Base-by-base conservation (phyloP, 1,140 invertebrate genomes). In the Anastrepha obliqua region DNA sequence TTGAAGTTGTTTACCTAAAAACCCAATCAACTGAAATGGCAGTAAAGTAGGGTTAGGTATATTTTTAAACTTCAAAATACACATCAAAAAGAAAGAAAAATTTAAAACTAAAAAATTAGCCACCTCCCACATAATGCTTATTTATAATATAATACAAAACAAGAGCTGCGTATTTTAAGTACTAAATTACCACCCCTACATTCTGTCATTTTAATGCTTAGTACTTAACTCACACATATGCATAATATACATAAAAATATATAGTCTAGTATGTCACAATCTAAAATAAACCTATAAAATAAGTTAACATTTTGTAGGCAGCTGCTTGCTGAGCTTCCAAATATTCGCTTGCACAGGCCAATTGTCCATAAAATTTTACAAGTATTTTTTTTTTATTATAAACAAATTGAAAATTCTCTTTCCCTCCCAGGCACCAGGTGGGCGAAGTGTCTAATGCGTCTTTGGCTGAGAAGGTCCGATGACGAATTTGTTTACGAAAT, bases 401-500 rank as follows among this genome's bases (percentile, higher is more conserved):
- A 67, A n/a, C 20, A 64, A n/a, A 20, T 64, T 64, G 1, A n/a
- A 64, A 64, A 64, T n/a, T 64, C 29, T 29, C 3, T 67, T 67
- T 29, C n/a, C 20, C 64, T 39, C 11, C 60, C 29, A 9, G 67
- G 6, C 11, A 74, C 39, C n/a, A 74, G 2, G 44, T 15, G 44
- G 42, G 17, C 11, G 13, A 88, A 88, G 88, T 62, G 17, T 44
- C 44, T 64, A 74, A 74, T 47, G 17, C 15, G 15, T 47, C 8
- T 74, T 81, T 59, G 55, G 87, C 89, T 70, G 87, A 88, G 55
- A 89, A 87, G 88, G 89, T 39, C 2, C 29, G 87, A 85, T 89
- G 91, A 91, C 87, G 89, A 90, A 74, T 74, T 91, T 91, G 86
- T 87, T 88, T 88, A 47, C 59, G 15, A 62, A 20, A 67, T 88